Evolutionary conservation across 2,113 vertebrate species (phyloP).

Genomic region (Menidia beryllina): DNA sequence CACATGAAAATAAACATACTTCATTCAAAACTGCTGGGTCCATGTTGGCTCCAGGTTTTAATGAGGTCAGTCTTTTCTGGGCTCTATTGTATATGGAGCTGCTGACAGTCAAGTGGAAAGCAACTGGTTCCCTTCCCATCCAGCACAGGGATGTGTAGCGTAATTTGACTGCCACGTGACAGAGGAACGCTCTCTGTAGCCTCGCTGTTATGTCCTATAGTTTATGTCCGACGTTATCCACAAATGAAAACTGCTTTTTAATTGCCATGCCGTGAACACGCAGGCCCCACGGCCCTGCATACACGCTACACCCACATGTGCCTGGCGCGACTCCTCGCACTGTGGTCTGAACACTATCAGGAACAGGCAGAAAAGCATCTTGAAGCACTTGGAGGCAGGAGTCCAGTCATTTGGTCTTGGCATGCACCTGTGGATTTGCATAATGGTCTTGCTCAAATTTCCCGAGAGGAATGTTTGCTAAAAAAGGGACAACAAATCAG

Average conservation of each 20-base stretch:
- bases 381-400: constrained; percentile 78
- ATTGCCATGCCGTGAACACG: constrained; percentile 33
- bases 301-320: constrained; percentile 46
- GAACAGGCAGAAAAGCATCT: constrained; percentile 71
- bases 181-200: not conserved
- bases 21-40: constrained; percentile 35
- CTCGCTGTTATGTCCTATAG: constrained; percentile 30
- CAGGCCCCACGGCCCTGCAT: constrained; percentile 35
- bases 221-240: constrained; percentile 25
- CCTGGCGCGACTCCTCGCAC: constrained; percentile 43
- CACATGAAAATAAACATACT: constrained; percentile 36
- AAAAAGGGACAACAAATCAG: constrained; percentile 73
- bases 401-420: constrained; percentile 73
- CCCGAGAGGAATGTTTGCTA: constrained; percentile 71
- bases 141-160: not conserved
- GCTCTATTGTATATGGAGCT: constrained; percentile 21
- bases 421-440: constrained; percentile 82
- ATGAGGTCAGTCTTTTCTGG: constrained; percentile 27
- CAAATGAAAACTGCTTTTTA: constrained; percentile 12
- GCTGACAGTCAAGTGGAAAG: constrained; percentile 16
- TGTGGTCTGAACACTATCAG: constrained; percentile 70
- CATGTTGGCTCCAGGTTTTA: constrained; percentile 14
- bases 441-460: constrained; percentile 79
- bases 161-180: constrained; percentile 11
- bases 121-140: not conserved